Evolutionary conservation across 2,888 invertebrate species (phyloP).

Genomic region (Idaea dimidiata): DNA sequence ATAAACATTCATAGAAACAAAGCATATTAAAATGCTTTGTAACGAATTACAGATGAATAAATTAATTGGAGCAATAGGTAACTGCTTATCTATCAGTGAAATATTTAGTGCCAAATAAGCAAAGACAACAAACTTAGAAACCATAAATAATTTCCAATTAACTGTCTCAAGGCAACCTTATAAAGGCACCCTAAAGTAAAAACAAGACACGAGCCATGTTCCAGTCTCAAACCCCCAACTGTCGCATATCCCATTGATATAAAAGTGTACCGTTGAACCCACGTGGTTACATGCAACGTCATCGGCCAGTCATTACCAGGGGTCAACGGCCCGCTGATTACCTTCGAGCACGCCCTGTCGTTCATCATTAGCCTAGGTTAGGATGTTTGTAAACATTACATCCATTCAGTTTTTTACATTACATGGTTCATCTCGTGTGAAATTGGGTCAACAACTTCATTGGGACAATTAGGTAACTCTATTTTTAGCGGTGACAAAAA

Average conservation of each 20-base stretch:
- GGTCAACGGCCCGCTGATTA: conserved; percentile 77
- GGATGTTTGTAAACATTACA: conserved; percentile 78
- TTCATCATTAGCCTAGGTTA: conserved; percentile 81
- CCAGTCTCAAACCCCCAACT: conserved; percentile 43
- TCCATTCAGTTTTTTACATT: conserved; percentile 58
- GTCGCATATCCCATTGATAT: conserved; percentile 47
- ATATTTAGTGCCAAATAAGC: too few relatives aligned
- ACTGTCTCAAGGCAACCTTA: not conserved
- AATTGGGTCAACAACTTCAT: conserved; percentile 49
- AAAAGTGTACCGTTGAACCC: conserved; percentile 40
- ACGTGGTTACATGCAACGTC: conserved; percentile 75
- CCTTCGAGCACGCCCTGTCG: conserved; percentile 74
- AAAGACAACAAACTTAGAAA: too few relatives aligned
- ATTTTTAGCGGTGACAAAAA: conserved; percentile 5
- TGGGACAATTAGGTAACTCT: not conserved
- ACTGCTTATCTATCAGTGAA: too few relatives aligned
- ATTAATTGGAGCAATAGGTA: too few relatives aligned
- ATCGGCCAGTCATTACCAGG: conserved; percentile 77
- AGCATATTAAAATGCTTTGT: too few relatives aligned
- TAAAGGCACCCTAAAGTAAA: not conserved
- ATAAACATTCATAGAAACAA: too few relatives aligned
- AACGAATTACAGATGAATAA: too few relatives aligned
- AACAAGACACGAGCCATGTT: conserved; percentile 13
- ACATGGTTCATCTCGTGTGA: conserved; percentile 47
- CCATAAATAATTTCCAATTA: not conserved